Evolutionary conservation across 30 jellyfish, hydroid and myxozoan genomes (phyloP).

Genomic region (Aurelia sp.): DNA sequence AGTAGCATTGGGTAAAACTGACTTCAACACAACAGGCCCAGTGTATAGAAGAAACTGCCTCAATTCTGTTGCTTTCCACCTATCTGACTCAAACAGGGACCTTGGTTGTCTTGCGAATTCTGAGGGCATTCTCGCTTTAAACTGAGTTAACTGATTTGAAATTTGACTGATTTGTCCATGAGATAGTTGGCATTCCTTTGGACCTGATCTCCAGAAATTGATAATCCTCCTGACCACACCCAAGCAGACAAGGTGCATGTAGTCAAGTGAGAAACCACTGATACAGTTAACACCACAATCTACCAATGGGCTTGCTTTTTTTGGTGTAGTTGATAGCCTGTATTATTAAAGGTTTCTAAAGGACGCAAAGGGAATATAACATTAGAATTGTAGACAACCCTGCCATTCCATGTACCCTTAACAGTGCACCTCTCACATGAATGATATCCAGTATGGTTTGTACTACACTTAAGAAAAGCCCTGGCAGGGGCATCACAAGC

Average conservation of each 20-base stretch:
- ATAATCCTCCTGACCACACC: slow-evolving; percentile 34
- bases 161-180: slow-evolving; percentile 6
- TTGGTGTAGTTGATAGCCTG: too few species aligned
- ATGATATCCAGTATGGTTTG: slow-evolving; percentile 53
- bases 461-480: slow-evolving; percentile 42
- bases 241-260: slow-evolving; percentile 51
- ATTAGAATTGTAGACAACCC: slow-evolving; percentile 20
- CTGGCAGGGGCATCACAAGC: slow-evolving; percentile 72
- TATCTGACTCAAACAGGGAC: slow-evolving; percentile 31
- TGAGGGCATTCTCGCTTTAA: too few species aligned
- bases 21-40: slow-evolving; percentile 61
- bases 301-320: neutral
- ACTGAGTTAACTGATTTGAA: neutral
- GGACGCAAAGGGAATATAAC: neutral
- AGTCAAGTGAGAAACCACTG: slow-evolving; percentile 29
- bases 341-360: slow-evolving; percentile 6
- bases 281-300: slow-evolving; percentile 4
- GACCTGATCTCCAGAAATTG: slow-evolving; percentile 2
- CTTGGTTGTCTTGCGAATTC: slow-evolving; percentile 81
- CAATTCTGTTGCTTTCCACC: slow-evolving; percentile 85
- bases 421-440: slow-evolving; percentile 72
- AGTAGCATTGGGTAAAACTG: slow-evolving; percentile 23
- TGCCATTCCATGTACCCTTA: slow-evolving; percentile 44
- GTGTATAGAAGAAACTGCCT: slow-evolving; percentile 62
- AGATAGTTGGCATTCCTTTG: slow-evolving; percentile 28